Evolutionary conservation across 2,797 vertebrate species (phyloP).

Genomic region (Brachyalestes nurse): DNA sequence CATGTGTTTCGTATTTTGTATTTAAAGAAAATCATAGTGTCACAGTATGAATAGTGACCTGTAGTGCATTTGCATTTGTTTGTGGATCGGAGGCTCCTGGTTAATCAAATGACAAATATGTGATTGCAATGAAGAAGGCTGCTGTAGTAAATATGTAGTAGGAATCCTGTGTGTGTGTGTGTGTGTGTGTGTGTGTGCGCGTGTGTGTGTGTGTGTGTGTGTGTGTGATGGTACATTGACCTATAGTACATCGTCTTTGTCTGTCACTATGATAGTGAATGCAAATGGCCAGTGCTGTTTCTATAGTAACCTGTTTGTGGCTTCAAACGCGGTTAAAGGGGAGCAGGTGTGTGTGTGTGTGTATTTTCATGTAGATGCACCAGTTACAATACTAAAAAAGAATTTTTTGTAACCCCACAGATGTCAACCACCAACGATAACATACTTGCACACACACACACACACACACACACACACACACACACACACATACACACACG

Average conservation of each 20-base stretch:
- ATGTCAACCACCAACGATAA: not conserved
- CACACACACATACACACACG: no score
- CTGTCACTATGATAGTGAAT: conserved; percentile 58
- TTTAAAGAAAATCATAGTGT: not conserved
- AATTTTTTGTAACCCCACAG: not conserved
- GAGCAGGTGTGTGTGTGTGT: conserved; percentile 71
- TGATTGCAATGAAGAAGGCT: not conserved
- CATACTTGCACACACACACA: not conserved
- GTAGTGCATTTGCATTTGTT: not conserved
- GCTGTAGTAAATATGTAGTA: not conserved
- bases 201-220: conserved; percentile 6
- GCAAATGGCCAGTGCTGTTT: conserved; percentile 75
- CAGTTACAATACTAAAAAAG: conserved; percentile 24
- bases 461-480: not conserved
- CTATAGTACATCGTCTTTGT: conserved; percentile 38
- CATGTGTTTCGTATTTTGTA: no score
- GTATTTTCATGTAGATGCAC: conserved; percentile 47
- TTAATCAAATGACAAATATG: not conserved
- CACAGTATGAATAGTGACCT: not conserved
- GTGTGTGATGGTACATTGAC: not conserved
- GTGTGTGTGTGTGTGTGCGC: not conserved
- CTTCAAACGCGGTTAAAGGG: conserved; percentile 76
- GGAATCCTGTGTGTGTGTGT: not conserved
- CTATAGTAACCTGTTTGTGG: conserved; percentile 76
- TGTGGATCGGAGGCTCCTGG: not conserved